These are phyloP conservation scores for Fragum sueziense DNA, from an alignment of 2,888 invertebrate genomes.

Conservation along the genomic window DNA sequence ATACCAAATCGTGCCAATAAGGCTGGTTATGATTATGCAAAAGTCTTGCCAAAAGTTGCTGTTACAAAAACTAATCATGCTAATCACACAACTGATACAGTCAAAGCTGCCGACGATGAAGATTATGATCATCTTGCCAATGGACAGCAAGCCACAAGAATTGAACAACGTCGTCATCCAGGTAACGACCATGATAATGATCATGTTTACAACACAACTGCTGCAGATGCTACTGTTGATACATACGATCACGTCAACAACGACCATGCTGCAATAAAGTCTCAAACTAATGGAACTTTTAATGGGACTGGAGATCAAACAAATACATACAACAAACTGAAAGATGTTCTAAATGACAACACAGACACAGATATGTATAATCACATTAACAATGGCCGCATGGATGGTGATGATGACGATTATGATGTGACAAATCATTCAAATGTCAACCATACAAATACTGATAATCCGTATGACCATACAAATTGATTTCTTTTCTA, in stretches of 20 bases:
- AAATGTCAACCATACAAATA: background rate
- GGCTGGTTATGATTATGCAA: background rate
- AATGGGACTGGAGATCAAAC: background rate
- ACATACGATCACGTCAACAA: background rate
- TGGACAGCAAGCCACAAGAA: background rate
- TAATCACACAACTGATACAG: background rate
- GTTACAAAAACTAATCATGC: background rate
- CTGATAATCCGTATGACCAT: background rate
- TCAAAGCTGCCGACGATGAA: background rate
- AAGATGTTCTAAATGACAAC: background rate
- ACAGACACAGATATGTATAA: too few species aligned
- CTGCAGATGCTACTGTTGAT: background rate
- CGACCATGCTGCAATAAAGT: background rate
- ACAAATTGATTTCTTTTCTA: background rate
- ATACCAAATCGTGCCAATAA: background rate
- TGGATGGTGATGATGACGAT: background rate
- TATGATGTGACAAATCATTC: background rate
- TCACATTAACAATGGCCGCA: background rate
- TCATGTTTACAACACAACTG: background rate
- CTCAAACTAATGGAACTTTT: background rate
- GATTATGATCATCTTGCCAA: background rate
- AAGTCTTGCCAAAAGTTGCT: background rate
- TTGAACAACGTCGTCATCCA: background rate
- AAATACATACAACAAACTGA: background rate
- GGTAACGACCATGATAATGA: background rate